Percentiles rank a stretch among this genome's conserved stretches.
Conservation (phyloP, 2,797 vertebrate species). For the Morus bassanus region DNA sequence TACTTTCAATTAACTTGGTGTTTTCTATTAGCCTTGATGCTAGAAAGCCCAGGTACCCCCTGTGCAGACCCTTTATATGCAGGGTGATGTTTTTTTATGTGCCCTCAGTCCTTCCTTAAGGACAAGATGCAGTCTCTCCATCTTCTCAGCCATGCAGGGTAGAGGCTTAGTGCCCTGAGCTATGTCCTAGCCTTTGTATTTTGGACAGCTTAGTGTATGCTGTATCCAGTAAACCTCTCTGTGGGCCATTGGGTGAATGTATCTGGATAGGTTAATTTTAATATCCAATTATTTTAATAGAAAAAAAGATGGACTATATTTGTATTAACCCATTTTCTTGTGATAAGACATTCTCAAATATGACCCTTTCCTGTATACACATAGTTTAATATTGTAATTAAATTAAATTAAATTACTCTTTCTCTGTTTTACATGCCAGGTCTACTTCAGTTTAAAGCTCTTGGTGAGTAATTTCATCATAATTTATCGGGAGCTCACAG, state of each 20-base stretch:
- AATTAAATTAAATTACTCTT: background rate
- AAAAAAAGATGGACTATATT: background rate
- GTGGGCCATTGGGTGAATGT: background rate
- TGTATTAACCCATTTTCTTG: background rate
- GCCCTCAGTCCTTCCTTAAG: background rate
- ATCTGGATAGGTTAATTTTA: background rate
- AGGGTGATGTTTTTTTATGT: background rate
- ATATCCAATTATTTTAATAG: background rate
- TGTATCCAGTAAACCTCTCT: background rate
- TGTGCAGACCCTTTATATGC: background rate
- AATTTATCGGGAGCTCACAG: background rate
- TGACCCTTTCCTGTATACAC: background rate
- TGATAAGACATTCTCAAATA: background rate
- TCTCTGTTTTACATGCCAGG: background rate
- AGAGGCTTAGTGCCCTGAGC: background rate
- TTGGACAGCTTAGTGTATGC: background rate
- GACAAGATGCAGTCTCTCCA: background rate
- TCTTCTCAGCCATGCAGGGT: background rate
- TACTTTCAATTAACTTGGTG: background rate
- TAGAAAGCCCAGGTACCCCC: background rate
- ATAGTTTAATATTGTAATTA: background rate
- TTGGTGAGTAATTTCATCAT: background rate
- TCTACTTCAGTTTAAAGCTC: background rate
- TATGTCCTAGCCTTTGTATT: background rate
- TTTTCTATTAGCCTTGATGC: background rate